A percentile compares a stretch with the other conserved stretches of the same genome.
Conservation (phyloP, 2,888 invertebrate genomes). For the Fragum fragum region DNA sequence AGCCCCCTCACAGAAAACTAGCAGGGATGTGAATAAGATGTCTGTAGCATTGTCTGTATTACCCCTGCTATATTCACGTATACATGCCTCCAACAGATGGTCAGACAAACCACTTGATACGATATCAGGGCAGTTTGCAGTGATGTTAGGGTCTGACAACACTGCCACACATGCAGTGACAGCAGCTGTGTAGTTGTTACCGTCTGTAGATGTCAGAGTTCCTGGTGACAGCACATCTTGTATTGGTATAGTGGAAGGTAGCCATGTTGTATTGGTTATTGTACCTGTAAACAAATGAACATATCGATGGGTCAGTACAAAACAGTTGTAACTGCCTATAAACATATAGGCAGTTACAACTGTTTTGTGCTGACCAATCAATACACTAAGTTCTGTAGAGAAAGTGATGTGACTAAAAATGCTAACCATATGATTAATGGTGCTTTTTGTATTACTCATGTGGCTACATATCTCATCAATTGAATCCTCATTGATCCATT, state of each 20-base stretch:
- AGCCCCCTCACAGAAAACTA: conserved; percentile 73
- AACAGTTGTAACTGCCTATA: too few species aligned
- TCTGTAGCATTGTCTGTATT: conserved; percentile 53
- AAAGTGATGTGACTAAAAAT: too few species aligned
- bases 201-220: conserved; percentile 36
- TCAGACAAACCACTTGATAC: conserved; percentile 60
- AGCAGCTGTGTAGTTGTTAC: conserved; percentile 36
- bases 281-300: conserved; percentile 36
- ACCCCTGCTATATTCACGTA: conserved; percentile 63
- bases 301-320: not conserved
- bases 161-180: conserved; percentile 49
- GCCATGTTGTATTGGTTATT: conserved; percentile 51
- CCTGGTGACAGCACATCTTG: conserved; percentile 46
- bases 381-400: too few species aligned
- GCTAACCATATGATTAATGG: too few species aligned
- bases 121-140: conserved; percentile 54
- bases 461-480: too few species aligned
- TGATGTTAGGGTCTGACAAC: conserved; percentile 51
- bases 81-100: conserved; percentile 73
- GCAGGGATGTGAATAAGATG: conserved; percentile 52
- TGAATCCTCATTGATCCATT: too few species aligned
- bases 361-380: too few species aligned
- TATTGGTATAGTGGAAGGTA: conserved; percentile 67
- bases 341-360: too few species aligned
- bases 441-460: too few species aligned